These are phyloP conservation scores for Eustalomyia histrio DNA, from an alignment of 2,888 invertebrate genomes.

Conservation along the genomic window DNA sequence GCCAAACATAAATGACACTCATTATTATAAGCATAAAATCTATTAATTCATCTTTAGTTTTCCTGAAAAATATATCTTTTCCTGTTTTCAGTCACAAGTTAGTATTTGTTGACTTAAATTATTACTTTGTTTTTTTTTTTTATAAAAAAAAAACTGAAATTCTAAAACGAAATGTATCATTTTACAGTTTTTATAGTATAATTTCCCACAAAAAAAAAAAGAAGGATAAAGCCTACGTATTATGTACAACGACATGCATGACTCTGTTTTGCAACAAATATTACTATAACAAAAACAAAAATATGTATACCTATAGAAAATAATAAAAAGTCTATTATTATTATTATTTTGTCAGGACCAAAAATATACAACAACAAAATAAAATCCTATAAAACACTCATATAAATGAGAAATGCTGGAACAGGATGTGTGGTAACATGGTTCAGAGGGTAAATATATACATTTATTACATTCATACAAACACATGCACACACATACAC, in stretches of 20 bases:
- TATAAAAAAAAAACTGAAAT: not conserved
- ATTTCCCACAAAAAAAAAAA: too few species aligned
- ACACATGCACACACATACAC: not conserved
- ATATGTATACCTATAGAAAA: not conserved
- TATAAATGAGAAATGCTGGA: slow-evolving; percentile 1
- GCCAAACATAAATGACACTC: too few species aligned
- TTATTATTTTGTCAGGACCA: not conserved
- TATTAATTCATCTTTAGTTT: too few species aligned
- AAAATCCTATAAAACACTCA: slow-evolving; percentile 14
- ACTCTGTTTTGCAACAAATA: not conserved
- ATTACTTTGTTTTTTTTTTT: not conserved
- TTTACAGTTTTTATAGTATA: too few species aligned
- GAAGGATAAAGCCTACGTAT: not conserved
- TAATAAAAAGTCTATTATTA: not conserved
- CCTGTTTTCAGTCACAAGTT: too few species aligned
- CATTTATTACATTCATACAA: not conserved
- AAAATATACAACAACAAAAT: slow-evolving; percentile 3
- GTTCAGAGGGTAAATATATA: slow-evolving; percentile 29
- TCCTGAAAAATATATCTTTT: too few species aligned
- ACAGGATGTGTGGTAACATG: slow-evolving; percentile 41
- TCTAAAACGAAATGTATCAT: not conserved
- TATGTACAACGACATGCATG: not conserved
- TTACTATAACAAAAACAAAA: not conserved
- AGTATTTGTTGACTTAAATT: not conserved
- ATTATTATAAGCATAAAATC: too few species aligned